A percentile compares a stretch with the other conserved stretches of the same genome.
phyloP scores from a whole-genome alignment of 2,888 invertebrate species.

The Patella ulyssiponensis region DNA sequence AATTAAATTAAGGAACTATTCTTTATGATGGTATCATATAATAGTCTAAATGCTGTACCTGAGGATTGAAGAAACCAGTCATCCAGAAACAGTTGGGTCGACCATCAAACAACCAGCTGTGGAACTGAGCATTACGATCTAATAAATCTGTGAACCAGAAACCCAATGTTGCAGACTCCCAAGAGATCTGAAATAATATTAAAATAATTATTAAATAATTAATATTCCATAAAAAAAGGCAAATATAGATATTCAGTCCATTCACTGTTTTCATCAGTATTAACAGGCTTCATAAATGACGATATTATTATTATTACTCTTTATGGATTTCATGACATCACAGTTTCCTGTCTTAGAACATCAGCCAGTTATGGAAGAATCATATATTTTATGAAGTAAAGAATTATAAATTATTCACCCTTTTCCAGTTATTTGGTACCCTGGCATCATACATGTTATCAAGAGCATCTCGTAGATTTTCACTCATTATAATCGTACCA shows the following conservation, averaged over 20 bases:
- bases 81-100: slow-evolving; percentile 94
- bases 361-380: no score
- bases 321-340: no score
- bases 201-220: no score
- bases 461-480: slow-evolving; percentile 86
- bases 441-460: slow-evolving; percentile 98
- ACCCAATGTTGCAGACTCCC: slow-evolving; percentile 98
- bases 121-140: slow-evolving; percentile 91
- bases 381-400: no score
- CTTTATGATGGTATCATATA: no score
- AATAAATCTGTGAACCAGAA: slow-evolving; percentile 98
- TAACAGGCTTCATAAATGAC: no score
- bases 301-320: no score
- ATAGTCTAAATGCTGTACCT: slow-evolving; percentile 76
- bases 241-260: no score
- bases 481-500: slow-evolving; percentile 97
- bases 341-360: no score
- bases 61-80: slow-evolving; percentile 98
- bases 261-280: no score
- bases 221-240: no score
- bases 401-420: slow-evolving; percentile 75
- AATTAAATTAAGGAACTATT: no score
- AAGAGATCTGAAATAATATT: slow-evolving; percentile 82
- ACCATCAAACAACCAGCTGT: slow-evolving; percentile 84
- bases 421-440: slow-evolving; percentile 92